phyloP scores from a whole-genome alignment of 2,888 invertebrate genomes.

The Drosophila subquinaria region DNA sequence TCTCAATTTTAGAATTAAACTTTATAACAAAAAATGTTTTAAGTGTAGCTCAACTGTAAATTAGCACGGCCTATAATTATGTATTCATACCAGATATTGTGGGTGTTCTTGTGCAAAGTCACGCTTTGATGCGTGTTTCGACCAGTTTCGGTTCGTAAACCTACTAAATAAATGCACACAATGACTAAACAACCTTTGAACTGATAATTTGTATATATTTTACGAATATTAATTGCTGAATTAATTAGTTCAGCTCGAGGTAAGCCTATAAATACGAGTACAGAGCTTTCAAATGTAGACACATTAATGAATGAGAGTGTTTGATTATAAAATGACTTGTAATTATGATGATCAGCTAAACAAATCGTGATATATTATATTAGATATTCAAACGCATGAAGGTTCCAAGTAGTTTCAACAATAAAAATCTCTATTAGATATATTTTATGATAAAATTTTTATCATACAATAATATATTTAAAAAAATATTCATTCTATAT shows the following conservation, averaged over 20 bases:
- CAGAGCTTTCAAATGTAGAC: neutral
- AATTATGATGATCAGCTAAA: neutral
- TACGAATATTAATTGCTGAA: conserved; percentile 8
- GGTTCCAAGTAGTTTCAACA: neutral
- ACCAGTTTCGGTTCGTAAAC: conserved; percentile 20
- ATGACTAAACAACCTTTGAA: conserved; percentile 15
- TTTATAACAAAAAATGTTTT: neutral
- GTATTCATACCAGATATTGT: conserved; percentile 6
- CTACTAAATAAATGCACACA: conserved; percentile 21
- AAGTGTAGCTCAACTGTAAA: neutral
- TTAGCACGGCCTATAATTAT: conserved; percentile 22
- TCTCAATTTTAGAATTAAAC: neutral
- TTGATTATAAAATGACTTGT: conserved; percentile 6
- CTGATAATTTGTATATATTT: neutral
- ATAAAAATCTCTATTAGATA: neutral
- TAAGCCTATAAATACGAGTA: neutral
- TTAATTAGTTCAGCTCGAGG: conserved; percentile 20
- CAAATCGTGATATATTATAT: neutral
- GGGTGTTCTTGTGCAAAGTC: conserved; percentile 34
- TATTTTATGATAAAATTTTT: too few species aligned
- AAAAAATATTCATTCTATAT: neutral
- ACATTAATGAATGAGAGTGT: conserved; percentile 1
- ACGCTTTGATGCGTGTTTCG: conserved; percentile 45
- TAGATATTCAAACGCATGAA: neutral
- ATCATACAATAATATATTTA: neutral